Evolutionary conservation across 2,797 vertebrate genomes (phyloP).

Genomic region (Garrulus glandarius): DNA sequence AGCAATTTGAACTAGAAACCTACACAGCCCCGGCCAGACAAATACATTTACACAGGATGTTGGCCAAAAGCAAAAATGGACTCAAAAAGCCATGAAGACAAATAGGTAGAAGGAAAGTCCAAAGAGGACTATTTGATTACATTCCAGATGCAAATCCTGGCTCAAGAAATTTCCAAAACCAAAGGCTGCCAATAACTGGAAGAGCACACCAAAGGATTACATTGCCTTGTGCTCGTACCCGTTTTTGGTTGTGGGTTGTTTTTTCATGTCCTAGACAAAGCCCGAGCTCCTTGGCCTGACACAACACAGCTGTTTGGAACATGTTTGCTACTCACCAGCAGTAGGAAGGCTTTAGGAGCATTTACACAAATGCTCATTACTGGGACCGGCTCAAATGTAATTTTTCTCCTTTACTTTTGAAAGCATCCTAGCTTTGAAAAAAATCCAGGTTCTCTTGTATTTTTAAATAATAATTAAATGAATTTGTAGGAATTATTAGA

Average conservation of each 20-base stretch:
- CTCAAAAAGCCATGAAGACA: not conserved
- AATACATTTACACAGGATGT: not conserved
- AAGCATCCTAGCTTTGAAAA: not conserved
- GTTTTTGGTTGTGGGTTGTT: not conserved
- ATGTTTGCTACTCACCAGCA: not conserved
- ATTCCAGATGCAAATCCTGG: constrained; percentile 23
- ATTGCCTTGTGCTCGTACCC: not conserved
- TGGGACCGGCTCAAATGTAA: not conserved
- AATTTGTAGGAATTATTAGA: not conserved
- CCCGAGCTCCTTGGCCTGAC: not conserved
- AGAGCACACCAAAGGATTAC: not conserved
- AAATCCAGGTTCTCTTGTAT: not conserved
- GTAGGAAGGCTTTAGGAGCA: not conserved
- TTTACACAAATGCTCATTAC: not conserved
- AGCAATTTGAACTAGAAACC: not conserved
- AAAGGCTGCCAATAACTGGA: not conserved
- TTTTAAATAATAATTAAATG: not conserved
- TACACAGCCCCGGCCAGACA: not conserved
- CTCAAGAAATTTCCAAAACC: not conserved
- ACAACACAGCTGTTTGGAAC: constrained; percentile 1
- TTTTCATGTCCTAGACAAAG: not conserved
- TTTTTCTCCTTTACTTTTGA: not conserved
- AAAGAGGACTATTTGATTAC: not conserved
- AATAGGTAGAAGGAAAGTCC: not conserved
- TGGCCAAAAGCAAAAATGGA: not conserved